Conservation (phyloP, 2,888 invertebrate genomes). For the Papilio gigon region DNA sequence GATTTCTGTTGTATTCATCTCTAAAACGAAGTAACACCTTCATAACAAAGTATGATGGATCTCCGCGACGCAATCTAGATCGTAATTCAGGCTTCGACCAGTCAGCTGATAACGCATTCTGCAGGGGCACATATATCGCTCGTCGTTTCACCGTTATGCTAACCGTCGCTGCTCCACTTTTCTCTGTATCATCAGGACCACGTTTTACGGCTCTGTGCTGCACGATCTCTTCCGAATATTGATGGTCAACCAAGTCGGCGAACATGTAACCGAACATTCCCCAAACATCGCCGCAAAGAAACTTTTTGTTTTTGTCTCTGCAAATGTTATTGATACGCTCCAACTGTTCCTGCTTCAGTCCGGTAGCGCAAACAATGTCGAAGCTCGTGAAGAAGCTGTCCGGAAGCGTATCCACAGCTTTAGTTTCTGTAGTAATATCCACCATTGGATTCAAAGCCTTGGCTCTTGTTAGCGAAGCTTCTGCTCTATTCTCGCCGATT, state of each 20-base stretch:
- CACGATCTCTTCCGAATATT: constrained; percentile 79
- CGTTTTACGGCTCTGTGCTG: constrained; percentile 79
- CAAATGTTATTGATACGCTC: constrained; percentile 90
- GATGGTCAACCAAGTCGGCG: constrained; percentile 92
- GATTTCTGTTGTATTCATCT: constrained; percentile 87
- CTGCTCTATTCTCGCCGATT: constrained; percentile 93
- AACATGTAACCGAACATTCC: constrained; percentile 96
- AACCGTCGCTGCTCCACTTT: constrained; percentile 73
- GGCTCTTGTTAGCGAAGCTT: constrained; percentile 89
- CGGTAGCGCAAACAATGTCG: constrained; percentile 92
- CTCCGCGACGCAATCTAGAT: constrained; percentile 85
- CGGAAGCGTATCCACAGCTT: constrained; percentile 84
- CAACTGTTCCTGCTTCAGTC: constrained; percentile 87
- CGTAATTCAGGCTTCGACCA: constrained; percentile 82
- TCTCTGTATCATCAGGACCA: constrained; percentile 82
- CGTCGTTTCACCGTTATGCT: constrained; percentile 85
- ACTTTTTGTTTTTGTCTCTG: constrained; percentile 88
- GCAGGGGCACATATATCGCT: constrained; percentile 85
- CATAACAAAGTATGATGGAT: constrained; percentile 88
- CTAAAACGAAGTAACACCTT: constrained; percentile 89
- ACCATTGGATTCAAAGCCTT: constrained; percentile 97
- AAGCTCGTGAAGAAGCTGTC: constrained; percentile 88
- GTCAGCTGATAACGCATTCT: constrained; percentile 86
- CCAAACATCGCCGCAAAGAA: constrained; percentile 95
- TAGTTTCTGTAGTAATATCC: constrained; percentile 86